Conservation (phyloP, 2,113 vertebrate genomes). For the Boulengeromyrus knoepffleri region DNA sequence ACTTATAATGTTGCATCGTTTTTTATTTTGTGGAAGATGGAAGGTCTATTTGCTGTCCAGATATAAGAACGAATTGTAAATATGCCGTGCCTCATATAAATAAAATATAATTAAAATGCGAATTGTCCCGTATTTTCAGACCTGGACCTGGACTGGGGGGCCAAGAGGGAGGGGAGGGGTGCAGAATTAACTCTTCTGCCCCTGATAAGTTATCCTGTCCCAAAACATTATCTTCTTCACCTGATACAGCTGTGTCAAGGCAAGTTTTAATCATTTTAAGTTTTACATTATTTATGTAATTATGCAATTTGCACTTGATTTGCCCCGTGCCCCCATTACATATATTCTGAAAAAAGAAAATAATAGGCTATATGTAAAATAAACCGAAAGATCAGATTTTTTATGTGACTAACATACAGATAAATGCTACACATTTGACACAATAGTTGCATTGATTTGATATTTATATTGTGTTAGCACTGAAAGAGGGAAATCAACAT, state of each 20-base stretch:
- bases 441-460: neutral
- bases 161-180: neutral
- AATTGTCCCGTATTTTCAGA: neutral
- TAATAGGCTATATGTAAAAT: neutral
- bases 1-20: neutral
- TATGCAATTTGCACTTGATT: neutral
- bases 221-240: neutral
- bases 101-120: neutral
- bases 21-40: neutral
- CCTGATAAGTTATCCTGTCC: neutral
- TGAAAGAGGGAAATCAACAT: neutral
- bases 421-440: neutral
- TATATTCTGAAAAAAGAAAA: neutral
- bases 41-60: neutral
- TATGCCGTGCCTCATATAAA: neutral
- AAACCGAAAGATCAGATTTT: neutral
- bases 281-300: neutral
- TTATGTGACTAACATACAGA: neutral
- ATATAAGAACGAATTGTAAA: neutral
- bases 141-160: neutral
- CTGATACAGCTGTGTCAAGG: neutral
- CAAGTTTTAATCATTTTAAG: neutral
- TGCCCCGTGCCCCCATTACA: neutral
- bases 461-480: neutral
- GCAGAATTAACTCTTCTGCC: neutral